phyloP scores from a whole-genome alignment of 2,113 vertebrate genomes.

The Datnioides undecimradiatus region DNA sequence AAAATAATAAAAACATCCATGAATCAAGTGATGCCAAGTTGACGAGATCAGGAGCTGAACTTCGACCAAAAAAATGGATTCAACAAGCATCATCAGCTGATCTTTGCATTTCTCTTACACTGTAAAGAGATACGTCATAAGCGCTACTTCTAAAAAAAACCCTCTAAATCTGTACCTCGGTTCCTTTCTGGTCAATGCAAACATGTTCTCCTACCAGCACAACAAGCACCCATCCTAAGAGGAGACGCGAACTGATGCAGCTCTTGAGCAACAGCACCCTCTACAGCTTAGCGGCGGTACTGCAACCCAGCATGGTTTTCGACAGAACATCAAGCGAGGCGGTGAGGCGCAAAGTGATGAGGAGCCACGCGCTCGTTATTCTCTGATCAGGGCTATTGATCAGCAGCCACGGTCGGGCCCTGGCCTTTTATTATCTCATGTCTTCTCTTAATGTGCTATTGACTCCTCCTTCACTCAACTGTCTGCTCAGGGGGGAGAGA shows the following conservation, averaged over 20 bases:
- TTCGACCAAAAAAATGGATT: neutral
- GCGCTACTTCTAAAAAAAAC: too few species aligned
- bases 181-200: neutral
- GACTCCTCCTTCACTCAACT: constrained; percentile 49
- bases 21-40: neutral
- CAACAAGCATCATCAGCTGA: neutral
- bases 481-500: constrained; percentile 30
- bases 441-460: constrained; percentile 59
- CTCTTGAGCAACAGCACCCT: constrained; percentile 55
- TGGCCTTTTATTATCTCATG: constrained; percentile 50
- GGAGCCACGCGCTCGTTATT: constrained; percentile 24
- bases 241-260: neutral
- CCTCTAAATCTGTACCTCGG: neutral
- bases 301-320: neutral
- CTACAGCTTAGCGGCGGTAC: constrained; percentile 35
- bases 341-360: constrained; percentile 22
- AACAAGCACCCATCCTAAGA: neutral
- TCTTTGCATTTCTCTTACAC: neutral
- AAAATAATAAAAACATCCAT: too few species aligned
- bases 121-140: neutral
- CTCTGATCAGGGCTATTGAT: constrained; percentile 64
- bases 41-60: neutral
- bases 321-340: neutral
- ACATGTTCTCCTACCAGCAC: neutral
- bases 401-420: constrained; percentile 3